phyloP scores from a whole-genome alignment of 1,140 invertebrate genomes.

The Dinoponera quadriceps region DNA sequence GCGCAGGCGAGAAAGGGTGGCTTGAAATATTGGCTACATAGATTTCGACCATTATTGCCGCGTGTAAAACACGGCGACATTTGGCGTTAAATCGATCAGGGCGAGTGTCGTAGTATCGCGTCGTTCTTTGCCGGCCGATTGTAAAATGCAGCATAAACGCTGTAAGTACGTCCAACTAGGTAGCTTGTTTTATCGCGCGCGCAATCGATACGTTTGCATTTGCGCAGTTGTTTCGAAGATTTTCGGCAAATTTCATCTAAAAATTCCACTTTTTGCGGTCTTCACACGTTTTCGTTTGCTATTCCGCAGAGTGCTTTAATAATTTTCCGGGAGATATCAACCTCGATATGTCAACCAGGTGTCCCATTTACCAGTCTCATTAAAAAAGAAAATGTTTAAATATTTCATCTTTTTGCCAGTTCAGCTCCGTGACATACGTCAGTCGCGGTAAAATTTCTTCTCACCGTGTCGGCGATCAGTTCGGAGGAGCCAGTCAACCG shows the following conservation, averaged over 20 bases:
- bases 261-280: not conserved
- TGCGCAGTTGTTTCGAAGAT: slow-evolving; percentile 32
- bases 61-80: slow-evolving; percentile 85
- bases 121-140: slow-evolving; percentile 32
- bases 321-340: no score
- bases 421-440: not conserved
- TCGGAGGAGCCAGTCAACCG: not conserved
- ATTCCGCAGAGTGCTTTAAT: not conserved
- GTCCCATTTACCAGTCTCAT: no score
- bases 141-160: slow-evolving; percentile 54
- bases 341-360: no score
- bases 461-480: not conserved
- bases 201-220: slow-evolving; percentile 52
- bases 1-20: slow-evolving; percentile 77
- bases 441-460: not conserved
- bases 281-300: not conserved
- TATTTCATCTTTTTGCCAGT: no score
- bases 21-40: slow-evolving; percentile 85
- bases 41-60: slow-evolving; percentile 85
- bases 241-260: not conserved
- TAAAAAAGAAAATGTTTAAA: no score
- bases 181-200: slow-evolving; percentile 7
- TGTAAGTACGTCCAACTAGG: slow-evolving; percentile 26
- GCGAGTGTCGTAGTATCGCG: slow-evolving; percentile 59
- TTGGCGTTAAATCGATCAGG: slow-evolving; percentile 85